A percentile compares a stretch with the other conserved stretches of the same genome.
Conservation (phyloP, 2,797 vertebrate species). For the Pangasius djambal region DNA sequence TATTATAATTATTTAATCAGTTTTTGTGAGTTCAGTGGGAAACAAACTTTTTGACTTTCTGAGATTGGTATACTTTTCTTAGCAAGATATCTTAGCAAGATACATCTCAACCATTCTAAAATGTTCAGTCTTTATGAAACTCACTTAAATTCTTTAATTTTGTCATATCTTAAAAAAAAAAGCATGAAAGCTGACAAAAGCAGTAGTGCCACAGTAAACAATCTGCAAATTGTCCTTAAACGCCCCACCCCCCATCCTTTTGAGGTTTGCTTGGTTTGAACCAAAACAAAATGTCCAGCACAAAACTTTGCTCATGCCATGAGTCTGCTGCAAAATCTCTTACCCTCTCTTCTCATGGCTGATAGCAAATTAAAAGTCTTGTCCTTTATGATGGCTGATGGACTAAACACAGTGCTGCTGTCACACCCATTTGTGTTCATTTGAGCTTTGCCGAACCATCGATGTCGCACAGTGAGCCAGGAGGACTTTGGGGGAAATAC, state of each 20-base stretch:
- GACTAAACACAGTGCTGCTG: background rate
- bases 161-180: background rate
- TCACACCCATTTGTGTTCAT: background rate
- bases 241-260: background rate
- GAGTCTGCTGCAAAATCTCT: background rate
- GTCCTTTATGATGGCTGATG: background rate
- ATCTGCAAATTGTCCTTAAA: background rate
- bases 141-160: background rate
- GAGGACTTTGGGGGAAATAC: background rate
- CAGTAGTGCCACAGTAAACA: background rate
- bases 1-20: background rate
- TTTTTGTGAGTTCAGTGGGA: background rate
- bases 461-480: background rate
- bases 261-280: conserved; percentile 2
- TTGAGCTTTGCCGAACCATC: background rate
- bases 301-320: background rate
- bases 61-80: background rate
- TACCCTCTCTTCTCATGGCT: background rate
- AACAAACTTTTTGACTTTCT: background rate
- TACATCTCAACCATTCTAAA: background rate
- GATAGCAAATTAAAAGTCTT: background rate
- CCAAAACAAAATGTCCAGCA: background rate
- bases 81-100: background rate
- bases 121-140: background rate
- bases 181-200: background rate